Evolutionary conservation across 2,113 vertebrate species (phyloP).

Genomic region (Xiphorhynchus elegans): DNA sequence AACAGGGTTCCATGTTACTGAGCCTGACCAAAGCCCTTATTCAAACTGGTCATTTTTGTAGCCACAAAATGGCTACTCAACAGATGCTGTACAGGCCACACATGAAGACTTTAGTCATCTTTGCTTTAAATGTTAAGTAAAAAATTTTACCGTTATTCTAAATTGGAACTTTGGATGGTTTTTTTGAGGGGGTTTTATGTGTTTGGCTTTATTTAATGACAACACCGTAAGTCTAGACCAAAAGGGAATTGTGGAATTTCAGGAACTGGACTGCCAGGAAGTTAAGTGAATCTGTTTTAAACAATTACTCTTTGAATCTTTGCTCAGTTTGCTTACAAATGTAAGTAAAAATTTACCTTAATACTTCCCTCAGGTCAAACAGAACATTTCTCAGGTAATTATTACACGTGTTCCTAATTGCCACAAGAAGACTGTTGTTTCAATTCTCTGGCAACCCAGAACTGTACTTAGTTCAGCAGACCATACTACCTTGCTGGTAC

Average conservation of each 20-base stretch:
- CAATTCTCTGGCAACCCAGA: neutral
- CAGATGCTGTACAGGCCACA: no score
- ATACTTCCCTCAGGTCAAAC: neutral
- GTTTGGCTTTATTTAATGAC: neutral
- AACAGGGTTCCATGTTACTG: neutral
- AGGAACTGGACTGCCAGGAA: neutral
- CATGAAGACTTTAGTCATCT: neutral
- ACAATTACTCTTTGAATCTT: neutral
- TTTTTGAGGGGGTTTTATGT: rapidly evolving
- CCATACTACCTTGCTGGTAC: neutral
- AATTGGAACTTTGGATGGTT: neutral
- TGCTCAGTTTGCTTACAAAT: neutral
- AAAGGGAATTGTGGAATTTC: neutral
- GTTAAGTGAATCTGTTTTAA: neutral
- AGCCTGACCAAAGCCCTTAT: neutral
- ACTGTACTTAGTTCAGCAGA: neutral
- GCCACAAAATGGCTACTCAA: neutral
- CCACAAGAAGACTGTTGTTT: neutral
- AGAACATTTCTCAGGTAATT: neutral
- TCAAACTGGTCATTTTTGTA: neutral
- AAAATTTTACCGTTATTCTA: neutral
- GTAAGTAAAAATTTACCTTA: neutral
- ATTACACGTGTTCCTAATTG: neutral
- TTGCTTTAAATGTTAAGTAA: neutral
- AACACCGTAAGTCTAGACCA: neutral